Evolutionary conservation across 2,113 vertebrate genomes (phyloP).

Genomic region (Osmerus eperlanus): DNA sequence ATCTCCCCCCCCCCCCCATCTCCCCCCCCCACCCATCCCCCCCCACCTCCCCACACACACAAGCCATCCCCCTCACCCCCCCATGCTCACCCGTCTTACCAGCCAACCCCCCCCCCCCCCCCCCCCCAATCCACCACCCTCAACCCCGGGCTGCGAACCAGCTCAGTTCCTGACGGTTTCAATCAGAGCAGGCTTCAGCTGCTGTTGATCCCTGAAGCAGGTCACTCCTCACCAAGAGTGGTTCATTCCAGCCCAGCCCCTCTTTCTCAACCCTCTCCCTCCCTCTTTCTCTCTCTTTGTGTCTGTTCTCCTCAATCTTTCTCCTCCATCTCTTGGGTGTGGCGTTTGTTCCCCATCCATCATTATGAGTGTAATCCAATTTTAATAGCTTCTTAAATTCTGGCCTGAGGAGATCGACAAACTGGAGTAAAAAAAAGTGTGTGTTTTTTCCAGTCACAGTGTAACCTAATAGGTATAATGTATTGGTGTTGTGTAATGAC

Average conservation of each 20-base stretch:
- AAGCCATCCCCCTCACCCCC: too few species aligned
- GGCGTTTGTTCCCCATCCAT: not conserved
- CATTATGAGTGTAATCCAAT: constrained; percentile 1
- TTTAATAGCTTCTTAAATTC: constrained; percentile 4
- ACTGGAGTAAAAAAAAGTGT: not conserved
- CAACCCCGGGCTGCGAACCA: not conserved
- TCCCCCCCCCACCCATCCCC: too few species aligned
- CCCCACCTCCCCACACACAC: too few species aligned
- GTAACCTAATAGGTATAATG: not conserved
- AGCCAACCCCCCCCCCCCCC: not conserved
- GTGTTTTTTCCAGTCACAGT: not conserved
- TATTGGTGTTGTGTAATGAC: too few species aligned
- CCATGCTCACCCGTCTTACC: not conserved
- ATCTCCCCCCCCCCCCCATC: too few species aligned
- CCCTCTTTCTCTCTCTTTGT: not conserved
- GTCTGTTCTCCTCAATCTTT: not conserved
- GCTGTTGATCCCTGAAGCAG: not conserved
- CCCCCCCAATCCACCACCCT: not conserved
- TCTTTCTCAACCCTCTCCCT: not conserved
- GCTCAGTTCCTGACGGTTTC: not conserved
- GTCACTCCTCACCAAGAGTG: not conserved
- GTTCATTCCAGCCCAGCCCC: not conserved
- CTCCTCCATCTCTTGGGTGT: not conserved
- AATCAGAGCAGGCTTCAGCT: not conserved
- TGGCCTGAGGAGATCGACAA: not conserved